Base-by-base conservation (phyloP, 2,888 invertebrate species). In the Ornithoptera priamus region DNA sequence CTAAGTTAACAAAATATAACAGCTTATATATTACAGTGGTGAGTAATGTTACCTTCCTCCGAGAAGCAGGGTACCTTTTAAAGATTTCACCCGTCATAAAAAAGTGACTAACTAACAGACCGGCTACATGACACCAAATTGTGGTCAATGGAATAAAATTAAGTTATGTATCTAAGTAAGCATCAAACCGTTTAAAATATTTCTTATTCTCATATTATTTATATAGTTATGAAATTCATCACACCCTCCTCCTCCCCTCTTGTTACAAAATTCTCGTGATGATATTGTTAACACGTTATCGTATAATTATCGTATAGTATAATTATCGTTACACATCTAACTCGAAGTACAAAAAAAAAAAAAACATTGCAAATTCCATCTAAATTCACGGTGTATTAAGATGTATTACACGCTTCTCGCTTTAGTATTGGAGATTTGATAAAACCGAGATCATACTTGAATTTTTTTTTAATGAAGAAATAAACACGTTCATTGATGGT, bases 191-290 rank as follows among this genome's bases (percentile, higher is more conserved):
- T 57, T 57, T 57, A 3, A 20, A 57, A 57, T 57, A 10, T 57
- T 18, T 18, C 18, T 3, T 56, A n/a, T 56, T 18, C 46, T 4
- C 10, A 10, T 57, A 59, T 39, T 39, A 56, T 61, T 60, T n/a
- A 69, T 65, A 42, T 56, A n/a, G 50, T 56, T 62, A 61, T 22
- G 22, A 58, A 60, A 62, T 42, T 69, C 53, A 61, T 62, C 62
- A 62, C 8, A 6, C 8, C 39, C 39, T 39, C 39, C 30, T 30
- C 30, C 4, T 39, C 39, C 50, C 57, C 62, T 30, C 46, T 42
- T n/a, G 58, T 66, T 69, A 60, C 65, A 58, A 57, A 69, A 69
- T 4, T 10, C 57, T 58, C 69, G 65, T 66, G 69, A 15, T 65
- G 30, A 58, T 50, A 56, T 68, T 58, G 64, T 69, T 69, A 69